Evolutionary conservation across 2,113 vertebrate genomes (phyloP).

Genomic region (Bubo bubo): DNA sequence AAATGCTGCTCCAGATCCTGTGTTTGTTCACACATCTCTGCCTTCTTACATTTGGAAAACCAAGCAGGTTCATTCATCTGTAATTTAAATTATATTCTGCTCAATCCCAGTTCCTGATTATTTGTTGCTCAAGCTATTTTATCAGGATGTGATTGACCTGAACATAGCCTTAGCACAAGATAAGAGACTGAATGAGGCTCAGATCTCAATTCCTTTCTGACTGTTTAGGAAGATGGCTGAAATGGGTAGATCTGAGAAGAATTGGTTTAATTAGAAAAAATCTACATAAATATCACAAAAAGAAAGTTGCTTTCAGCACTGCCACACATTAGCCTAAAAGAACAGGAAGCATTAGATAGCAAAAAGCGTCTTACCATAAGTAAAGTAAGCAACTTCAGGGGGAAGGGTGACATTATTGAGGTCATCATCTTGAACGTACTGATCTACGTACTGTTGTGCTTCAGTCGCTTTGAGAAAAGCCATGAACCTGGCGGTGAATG

Average conservation of each 20-base stretch:
- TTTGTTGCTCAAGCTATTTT: neutral
- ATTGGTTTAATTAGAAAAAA: neutral
- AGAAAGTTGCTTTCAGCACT: neutral
- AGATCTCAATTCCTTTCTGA: neutral
- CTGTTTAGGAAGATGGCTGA: neutral
- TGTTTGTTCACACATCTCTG: neutral
- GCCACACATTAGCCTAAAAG: neutral
- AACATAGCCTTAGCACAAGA: neutral
- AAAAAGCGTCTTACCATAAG: conserved; percentile 83
- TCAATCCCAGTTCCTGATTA: neutral
- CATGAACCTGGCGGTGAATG: conserved; percentile 94
- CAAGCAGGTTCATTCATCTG: neutral
- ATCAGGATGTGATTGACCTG: neutral
- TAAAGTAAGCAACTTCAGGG: conserved; percentile 93
- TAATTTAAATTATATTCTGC: neutral
- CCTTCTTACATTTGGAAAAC: neutral
- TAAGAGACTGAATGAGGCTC: neutral
- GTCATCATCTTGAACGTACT: conserved; percentile 85
- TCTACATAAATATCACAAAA: neutral
- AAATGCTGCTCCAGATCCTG: neutral
- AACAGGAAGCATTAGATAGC: neutral
- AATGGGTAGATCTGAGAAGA: neutral
- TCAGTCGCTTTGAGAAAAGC: conserved; percentile 94
- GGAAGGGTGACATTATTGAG: conserved; percentile 89
- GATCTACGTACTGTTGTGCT: conserved; percentile 92